Percentiles rank a stretch among this genome's conserved stretches.
phyloP scores from a whole-genome alignment of 2,888 invertebrate species.

The Platypus cylindrus region DNA sequence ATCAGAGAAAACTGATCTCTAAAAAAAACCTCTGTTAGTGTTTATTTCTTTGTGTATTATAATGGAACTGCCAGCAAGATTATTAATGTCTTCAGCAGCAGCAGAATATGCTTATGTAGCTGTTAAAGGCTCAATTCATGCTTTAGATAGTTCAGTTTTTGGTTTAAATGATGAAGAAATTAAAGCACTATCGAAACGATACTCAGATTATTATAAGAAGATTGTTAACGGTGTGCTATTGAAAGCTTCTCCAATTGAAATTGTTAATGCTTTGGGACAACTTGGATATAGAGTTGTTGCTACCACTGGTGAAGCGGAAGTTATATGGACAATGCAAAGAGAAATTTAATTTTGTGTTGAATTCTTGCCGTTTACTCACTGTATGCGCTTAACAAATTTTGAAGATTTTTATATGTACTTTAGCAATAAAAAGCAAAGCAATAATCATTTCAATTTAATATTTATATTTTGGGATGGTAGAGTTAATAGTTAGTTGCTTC shows the following conservation, averaged over 20 bases:
- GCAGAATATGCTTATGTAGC: constrained; percentile 60
- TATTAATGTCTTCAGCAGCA: constrained; percentile 39
- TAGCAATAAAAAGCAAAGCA: too few relatives aligned
- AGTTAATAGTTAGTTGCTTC: too few relatives aligned
- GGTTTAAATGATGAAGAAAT: constrained; percentile 60
- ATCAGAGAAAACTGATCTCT: not conserved
- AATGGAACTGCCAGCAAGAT: constrained; percentile 34
- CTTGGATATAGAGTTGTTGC: constrained; percentile 66
- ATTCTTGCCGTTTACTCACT: not conserved
- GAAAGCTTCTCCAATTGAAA: constrained; percentile 53
- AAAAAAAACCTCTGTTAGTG: constrained; percentile 11
- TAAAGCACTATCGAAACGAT: constrained; percentile 56
- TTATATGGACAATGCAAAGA: constrained; percentile 73
- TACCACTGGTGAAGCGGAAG: constrained; percentile 69
- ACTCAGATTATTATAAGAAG: constrained; percentile 43
- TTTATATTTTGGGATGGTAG: too few relatives aligned
- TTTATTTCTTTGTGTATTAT: constrained; percentile 9
- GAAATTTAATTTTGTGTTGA: constrained; percentile 45
- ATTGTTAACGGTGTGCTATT: constrained; percentile 63
- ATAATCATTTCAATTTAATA: too few relatives aligned
- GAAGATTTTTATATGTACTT: not conserved
- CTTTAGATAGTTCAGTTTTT: constrained; percentile 61
- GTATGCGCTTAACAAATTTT: not conserved
- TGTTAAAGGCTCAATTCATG: constrained; percentile 67
- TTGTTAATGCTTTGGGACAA: constrained; percentile 62